Evolutionary conservation across 2,797 vertebrate species (phyloP).

Genomic region (Crenuchus spilurus): DNA sequence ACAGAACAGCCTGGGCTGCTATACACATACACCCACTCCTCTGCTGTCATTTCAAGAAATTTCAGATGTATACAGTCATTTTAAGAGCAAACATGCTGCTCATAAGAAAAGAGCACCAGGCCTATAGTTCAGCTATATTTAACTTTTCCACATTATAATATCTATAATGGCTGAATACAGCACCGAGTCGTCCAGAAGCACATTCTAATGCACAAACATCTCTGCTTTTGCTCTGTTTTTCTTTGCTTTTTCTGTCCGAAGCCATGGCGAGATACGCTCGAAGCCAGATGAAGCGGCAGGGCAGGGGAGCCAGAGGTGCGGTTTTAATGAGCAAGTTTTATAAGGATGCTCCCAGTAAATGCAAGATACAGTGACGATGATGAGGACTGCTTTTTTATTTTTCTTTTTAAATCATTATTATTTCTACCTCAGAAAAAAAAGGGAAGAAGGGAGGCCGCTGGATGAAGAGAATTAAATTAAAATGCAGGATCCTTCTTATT

Average conservation of each 20-base stretch:
- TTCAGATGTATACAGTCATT: neutral
- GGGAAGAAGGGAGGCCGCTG: neutral
- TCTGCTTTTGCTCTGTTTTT: neutral
- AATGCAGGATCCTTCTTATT: neutral
- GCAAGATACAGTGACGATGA: neutral
- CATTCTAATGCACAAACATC: neutral
- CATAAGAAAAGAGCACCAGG: neutral
- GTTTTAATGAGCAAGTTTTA: conserved; percentile 45
- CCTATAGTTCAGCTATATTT: neutral
- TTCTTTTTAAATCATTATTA: neutral
- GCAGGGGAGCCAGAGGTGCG: conserved; percentile 42
- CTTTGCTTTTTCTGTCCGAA: neutral
- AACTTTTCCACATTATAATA: neutral
- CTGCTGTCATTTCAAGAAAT: neutral
- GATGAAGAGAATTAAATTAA: neutral
- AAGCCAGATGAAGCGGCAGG: neutral
- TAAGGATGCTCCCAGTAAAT: neutral
- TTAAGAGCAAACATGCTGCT: neutral
- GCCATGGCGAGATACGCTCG: neutral
- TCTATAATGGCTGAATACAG: neutral
- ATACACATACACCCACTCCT: neutral
- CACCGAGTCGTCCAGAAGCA: neutral
- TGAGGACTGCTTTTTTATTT: no score
- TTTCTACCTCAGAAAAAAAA: neutral
- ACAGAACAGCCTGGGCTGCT: neutral